Conservation (phyloP, 2,113 vertebrate genomes). For the Alouatta palliata region DNA sequence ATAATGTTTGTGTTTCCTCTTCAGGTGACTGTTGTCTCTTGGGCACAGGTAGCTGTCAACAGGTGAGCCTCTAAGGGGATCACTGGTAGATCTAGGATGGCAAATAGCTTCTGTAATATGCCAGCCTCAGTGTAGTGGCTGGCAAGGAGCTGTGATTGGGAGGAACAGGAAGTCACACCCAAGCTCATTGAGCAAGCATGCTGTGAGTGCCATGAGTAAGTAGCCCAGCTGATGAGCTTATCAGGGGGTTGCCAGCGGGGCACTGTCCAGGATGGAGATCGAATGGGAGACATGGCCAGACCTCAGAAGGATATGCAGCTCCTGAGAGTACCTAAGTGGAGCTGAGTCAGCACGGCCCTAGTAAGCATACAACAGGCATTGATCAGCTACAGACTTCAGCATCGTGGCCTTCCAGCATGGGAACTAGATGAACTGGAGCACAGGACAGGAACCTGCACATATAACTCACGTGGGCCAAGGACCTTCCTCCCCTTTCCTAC, state of each 20-base stretch:
- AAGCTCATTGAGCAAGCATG: neutral
- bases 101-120: neutral
- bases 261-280: neutral
- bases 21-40: neutral
- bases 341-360: neutral
- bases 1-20: neutral
- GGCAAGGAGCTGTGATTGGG: neutral
- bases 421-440: neutral
- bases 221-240: neutral
- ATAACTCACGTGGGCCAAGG: neutral
- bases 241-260: accelerated
- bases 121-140: neutral
- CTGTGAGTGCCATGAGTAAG: neutral
- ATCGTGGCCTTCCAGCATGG: neutral
- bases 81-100: neutral
- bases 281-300: neutral
- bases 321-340: neutral
- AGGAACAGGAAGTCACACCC: neutral
- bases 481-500: neutral
- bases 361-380: neutral
- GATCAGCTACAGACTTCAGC: neutral
- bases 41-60: neutral
- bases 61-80: neutral
- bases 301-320: neutral
- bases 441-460: no score